These are phyloP conservation scores for Anoplophora glabripennis DNA, from an alignment of 1,140 invertebrate species.

Conservation along the genomic window DNA sequence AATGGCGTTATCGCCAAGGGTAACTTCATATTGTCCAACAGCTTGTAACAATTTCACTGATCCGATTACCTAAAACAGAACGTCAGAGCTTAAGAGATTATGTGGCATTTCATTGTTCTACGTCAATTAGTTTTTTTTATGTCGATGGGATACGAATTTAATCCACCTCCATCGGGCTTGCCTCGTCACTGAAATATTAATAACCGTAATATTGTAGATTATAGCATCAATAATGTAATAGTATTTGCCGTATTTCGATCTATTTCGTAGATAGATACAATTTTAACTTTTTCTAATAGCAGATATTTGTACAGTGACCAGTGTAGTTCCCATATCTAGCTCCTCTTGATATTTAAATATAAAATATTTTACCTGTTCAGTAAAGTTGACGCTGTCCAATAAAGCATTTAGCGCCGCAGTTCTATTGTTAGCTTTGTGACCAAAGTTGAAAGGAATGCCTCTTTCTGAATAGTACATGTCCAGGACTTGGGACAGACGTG, in stretches of 20 bases:
- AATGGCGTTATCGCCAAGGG: slow-evolving; percentile 28
- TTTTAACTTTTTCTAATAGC: too few relatives aligned
- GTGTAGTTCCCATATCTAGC: too few relatives aligned
- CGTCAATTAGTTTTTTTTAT: neutral
- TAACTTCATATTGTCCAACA: slow-evolving; percentile 26
- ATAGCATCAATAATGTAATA: too few relatives aligned
- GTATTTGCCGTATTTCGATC: too few relatives aligned
- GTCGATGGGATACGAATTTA: neutral
- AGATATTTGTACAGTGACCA: too few relatives aligned
- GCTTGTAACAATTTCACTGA: slow-evolving; percentile 32
- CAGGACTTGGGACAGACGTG: slow-evolving; percentile 63
- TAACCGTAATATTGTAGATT: too few relatives aligned
- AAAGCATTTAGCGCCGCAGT: slow-evolving; percentile 50
- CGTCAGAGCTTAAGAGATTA: too few relatives aligned
- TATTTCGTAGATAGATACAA: too few relatives aligned
- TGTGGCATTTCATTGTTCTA: too few relatives aligned
- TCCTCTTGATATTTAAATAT: too few relatives aligned
- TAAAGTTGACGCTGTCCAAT: slow-evolving; percentile 45
- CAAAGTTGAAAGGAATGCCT: slow-evolving; percentile 56
- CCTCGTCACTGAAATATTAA: too few relatives aligned
- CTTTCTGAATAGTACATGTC: slow-evolving; percentile 68
- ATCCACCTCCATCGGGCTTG: neutral
- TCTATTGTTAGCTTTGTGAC: slow-evolving; percentile 58
- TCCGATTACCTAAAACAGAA: slow-evolving; percentile 26
- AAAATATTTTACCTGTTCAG: slow-evolving; percentile 39